Percentiles rank a stretch among this genome's conserved stretches.
phyloP scores from a whole-genome alignment of 1,140 invertebrate genomes.

The Muscidifurax raptorellus region DNA sequence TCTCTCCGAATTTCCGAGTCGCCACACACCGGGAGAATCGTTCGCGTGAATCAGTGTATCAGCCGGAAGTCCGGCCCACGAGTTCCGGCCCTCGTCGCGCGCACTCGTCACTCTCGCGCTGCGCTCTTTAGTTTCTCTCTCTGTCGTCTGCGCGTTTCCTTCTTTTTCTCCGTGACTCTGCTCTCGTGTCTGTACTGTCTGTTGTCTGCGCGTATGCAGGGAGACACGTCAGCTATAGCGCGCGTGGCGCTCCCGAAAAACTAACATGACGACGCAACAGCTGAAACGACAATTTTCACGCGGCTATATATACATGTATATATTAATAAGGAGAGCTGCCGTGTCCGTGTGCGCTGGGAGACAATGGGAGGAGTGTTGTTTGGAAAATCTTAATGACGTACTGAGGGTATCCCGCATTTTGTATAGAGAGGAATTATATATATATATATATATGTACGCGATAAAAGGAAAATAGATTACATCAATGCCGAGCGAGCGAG shows the following conservation, averaged over 20 bases:
- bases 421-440: no score
- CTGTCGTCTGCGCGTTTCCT: not conserved
- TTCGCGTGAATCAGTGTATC: constrained; percentile 69
- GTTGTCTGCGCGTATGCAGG: not conserved
- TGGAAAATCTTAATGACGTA: no score
- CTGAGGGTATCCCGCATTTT: no score
- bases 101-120: constrained; percentile 55
- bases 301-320: no score
- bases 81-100: constrained; percentile 68
- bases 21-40: constrained; percentile 28
- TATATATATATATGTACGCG: no score
- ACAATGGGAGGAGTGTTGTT: not conserved
- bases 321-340: not conserved
- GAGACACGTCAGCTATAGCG: constrained; percentile 18
- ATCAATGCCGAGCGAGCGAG: no score
- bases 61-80: constrained; percentile 75
- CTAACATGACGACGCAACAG: constrained; percentile 46
- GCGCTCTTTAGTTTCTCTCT: not conserved
- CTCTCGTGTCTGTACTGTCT: not conserved
- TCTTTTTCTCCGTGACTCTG: not conserved
- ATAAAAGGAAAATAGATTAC: not conserved
- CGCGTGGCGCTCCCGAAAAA: constrained; percentile 25
- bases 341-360: not conserved
- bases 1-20: constrained; percentile 34
- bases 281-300: constrained; percentile 41